Percentiles rank a stretch among this genome's conserved stretches.
phyloP scores from a whole-genome alignment of 2,888 invertebrate species.

The Gari tellinella region DNA sequence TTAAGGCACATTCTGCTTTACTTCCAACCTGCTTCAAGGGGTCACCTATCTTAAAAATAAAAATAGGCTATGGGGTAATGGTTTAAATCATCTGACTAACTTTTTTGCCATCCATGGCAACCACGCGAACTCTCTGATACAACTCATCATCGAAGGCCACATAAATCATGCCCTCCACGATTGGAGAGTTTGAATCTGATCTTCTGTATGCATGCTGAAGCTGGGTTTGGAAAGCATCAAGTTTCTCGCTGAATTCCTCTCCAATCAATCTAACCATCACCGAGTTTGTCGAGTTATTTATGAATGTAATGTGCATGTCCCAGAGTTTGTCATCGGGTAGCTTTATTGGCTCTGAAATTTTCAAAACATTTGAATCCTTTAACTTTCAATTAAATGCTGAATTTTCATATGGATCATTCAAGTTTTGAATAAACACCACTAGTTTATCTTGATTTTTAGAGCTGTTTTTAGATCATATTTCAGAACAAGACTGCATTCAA shows the following conservation, averaged over 20 bases:
- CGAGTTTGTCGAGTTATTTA: slow-evolving; percentile 86
- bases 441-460: no score
- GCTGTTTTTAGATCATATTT: no score
- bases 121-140: slow-evolving; percentile 68
- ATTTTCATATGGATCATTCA: no score
- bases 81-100: no score
- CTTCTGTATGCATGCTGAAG: slow-evolving; percentile 61
- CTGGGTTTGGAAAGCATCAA: slow-evolving; percentile 63
- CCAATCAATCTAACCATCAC: slow-evolving; percentile 89
- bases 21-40: no score
- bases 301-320: slow-evolving; percentile 71
- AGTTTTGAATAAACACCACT: no score
- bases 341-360: slow-evolving; percentile 45
- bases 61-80: no score
- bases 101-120: slow-evolving; percentile 54
- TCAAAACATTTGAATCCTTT: neutral
- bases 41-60: no score
- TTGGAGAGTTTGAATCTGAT: slow-evolving; percentile 21
- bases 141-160: slow-evolving; percentile 67
- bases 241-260: slow-evolving; percentile 85
- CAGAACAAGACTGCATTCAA: no score
- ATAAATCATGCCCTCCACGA: slow-evolving; percentile 62
- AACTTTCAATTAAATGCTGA: no score
- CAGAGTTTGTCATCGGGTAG: slow-evolving; percentile 67
- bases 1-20: no score